Evolutionary conservation across 2,888 invertebrate genomes (phyloP).

Genomic region (Fabriciana adippe): DNA sequence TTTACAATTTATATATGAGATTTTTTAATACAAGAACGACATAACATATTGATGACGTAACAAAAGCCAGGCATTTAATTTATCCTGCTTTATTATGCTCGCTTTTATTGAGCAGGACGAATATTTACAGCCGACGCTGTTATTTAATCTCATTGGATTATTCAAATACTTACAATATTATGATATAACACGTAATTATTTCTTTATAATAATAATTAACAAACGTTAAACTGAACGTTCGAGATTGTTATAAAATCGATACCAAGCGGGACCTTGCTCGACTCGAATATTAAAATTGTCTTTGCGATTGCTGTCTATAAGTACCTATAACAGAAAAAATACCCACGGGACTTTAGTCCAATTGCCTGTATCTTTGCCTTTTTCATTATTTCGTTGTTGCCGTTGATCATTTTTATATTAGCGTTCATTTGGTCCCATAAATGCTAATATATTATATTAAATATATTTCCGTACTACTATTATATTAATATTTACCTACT

Average conservation of each 20-base stretch:
- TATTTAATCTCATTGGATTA: no score
- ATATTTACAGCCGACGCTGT: neutral
- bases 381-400: conserved; percentile 50
- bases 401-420: conserved; percentile 32
- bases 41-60: neutral
- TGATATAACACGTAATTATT: neutral
- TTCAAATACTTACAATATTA: neutral
- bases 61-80: neutral
- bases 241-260: conserved; percentile 36
- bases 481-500: neutral
- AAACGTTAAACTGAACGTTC: conserved; percentile 31
- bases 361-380: conserved; percentile 61
- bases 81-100: conserved; percentile 10
- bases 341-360: conserved; percentile 69
- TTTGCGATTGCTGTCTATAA: conserved; percentile 54
- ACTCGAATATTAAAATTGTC: conserved; percentile 76
- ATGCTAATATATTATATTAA: conserved; percentile 8
- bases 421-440: conserved; percentile 21
- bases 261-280: conserved; percentile 48
- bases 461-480: neutral
- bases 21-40: no score
- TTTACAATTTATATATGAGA: no score
- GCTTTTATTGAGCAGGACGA: neutral
- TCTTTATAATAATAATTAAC: neutral
- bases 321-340: conserved; percentile 55